Base-by-base conservation (phyloP, 2,113 vertebrate species). In the Rhynchomys soricoides region DNA sequence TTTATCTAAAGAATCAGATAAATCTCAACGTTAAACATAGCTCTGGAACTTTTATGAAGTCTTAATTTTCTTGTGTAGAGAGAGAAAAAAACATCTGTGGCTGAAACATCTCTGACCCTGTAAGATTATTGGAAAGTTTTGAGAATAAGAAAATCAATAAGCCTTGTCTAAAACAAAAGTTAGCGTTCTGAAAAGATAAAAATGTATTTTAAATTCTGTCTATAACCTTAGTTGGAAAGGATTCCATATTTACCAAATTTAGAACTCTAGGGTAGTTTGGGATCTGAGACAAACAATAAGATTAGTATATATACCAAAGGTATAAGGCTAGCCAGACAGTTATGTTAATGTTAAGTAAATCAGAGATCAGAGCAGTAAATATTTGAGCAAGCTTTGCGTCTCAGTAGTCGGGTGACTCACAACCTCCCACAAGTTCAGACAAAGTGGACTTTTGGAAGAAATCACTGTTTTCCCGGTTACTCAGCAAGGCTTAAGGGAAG, bases 311-410 rank as follows among this genome's bases (percentile, higher is more conserved):
- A 66, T 91, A 86, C 88, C 64, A 97, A 91, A 96, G 43, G 57
- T 93, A 82, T 94, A 50, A 89, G 79, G 24, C 74, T 89, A 31
- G n/a, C 26, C 78, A 91, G 71, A 79, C 79, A 85, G 89, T 29
- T 89, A 68, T 91, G 82, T n/a, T 95, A 92, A 86, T 77, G 83
- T 77, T 91, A 95, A 97, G 77, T 92, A 94, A 90, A 94, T 94
- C 90, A 93, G 88, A 95, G 85, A 96, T 90, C 90, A 86, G 70
- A 55, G 96, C 55, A 95, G 96, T 95, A 96, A 97, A 97, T 96
- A 97, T 96, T 96, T 97, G 89, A 89, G 77, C 95, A 97, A 96
- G 96, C 59, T 89, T 91, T 97, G 97, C 94, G 95, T 96, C 78
- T 97, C 82, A 45, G 86, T 89, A 87, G 78, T 81, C n/a, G 70